Evolutionary conservation across 2,113 vertebrate genomes (phyloP).

Genomic region (Gorilla gorilla): DNA sequence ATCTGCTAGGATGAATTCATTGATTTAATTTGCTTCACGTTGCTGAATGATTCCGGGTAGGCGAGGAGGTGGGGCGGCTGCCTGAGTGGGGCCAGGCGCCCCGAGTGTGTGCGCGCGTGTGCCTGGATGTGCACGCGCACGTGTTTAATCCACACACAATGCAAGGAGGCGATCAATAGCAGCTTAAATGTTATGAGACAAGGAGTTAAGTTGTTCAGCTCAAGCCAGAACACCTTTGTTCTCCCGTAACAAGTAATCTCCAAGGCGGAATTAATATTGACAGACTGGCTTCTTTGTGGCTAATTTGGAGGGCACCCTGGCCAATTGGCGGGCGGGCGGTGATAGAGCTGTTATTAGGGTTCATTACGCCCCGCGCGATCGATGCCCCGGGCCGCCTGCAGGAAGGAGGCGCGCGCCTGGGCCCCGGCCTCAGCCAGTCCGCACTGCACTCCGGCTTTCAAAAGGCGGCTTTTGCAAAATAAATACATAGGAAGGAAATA

Average conservation of each 20-base stretch:
- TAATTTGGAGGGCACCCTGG: conserved; percentile 92
- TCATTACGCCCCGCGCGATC: conserved; percentile 88
- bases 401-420: not conserved
- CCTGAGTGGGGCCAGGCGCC: conserved; percentile 11
- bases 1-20: conserved; percentile 99
- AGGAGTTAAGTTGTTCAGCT: conserved; percentile 90
- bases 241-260: conserved; percentile 91
- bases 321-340: conserved; percentile 89
- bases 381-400: conserved; percentile 83
- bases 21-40: conserved; percentile 99
- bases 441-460: conserved; percentile 55
- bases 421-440: conserved; percentile 76
- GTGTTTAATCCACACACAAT: conserved; percentile 86
- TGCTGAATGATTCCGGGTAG: conserved; percentile 90
- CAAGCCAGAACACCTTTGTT: conserved; percentile 93
- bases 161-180: conserved; percentile 89
- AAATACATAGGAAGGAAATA: no score
- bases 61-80: conserved; percentile 75
- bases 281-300: conserved; percentile 91
- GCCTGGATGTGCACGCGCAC: not conserved
- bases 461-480: not conserved
- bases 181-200: conserved; percentile 93
- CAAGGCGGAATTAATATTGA: conserved; percentile 92
- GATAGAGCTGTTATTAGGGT: conserved; percentile 96
- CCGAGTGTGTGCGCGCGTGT: conserved; percentile 69